phyloP scores from a whole-genome alignment of 2,797 vertebrate genomes.

The Falco berigora region DNA sequence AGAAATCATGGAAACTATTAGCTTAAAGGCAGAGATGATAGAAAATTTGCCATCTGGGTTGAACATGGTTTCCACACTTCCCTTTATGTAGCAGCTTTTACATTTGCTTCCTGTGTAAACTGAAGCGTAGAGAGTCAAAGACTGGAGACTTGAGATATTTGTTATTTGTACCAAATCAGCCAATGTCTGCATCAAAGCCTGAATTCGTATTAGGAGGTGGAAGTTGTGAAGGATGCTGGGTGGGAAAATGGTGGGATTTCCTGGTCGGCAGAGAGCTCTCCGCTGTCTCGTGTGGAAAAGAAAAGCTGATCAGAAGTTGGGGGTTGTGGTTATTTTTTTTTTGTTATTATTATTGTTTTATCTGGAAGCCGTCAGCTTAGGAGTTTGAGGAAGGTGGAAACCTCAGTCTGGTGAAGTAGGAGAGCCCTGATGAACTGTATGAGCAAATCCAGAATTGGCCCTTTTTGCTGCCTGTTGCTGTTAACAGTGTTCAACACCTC shows the following conservation, averaged over 20 bases:
- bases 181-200: not conserved
- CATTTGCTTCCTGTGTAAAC: not conserved
- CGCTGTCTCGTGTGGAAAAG: not conserved
- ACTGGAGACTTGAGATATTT: not conserved
- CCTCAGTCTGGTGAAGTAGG: not conserved
- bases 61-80: not conserved
- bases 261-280: not conserved
- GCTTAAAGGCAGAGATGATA: not conserved
- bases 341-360: not conserved
- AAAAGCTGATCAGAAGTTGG: not conserved
- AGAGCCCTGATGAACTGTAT: not conserved
- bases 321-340: not conserved
- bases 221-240: not conserved
- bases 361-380: not conserved
- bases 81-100: not conserved
- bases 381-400: not conserved
- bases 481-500: fast-evolving
- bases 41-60: not conserved
- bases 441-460: not conserved
- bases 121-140: not conserved
- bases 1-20: not conserved
- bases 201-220: not conserved
- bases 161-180: not conserved
- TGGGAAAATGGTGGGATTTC: not conserved
- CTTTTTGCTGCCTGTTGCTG: not conserved